phyloP scores from a whole-genome alignment of 2,113 vertebrate genomes.

The Cyprinodon tularosa region DNA sequence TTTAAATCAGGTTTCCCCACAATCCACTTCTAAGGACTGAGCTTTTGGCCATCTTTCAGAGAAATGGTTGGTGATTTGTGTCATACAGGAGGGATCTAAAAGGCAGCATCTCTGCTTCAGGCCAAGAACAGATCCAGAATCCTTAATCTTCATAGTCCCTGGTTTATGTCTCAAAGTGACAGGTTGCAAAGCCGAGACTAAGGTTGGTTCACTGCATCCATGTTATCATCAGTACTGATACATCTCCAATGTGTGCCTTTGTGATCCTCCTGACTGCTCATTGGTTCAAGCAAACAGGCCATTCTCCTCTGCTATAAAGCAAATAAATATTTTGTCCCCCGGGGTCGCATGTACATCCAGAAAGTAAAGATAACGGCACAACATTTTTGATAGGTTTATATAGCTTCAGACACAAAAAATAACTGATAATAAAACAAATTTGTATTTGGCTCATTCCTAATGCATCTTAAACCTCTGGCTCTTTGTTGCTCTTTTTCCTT shows the following conservation, averaged over 20 bases:
- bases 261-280: constrained; percentile 42
- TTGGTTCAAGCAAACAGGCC: constrained; percentile 34
- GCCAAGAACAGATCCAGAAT: constrained; percentile 21
- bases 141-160: constrained; percentile 53
- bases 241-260: constrained; percentile 54
- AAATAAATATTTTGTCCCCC: constrained; percentile 54
- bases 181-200: constrained; percentile 37
- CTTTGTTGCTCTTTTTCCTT: constrained; percentile 26
- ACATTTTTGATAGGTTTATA: constrained; percentile 60
- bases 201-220: constrained; percentile 47
- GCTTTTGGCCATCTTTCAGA: constrained; percentile 64
- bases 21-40: constrained; percentile 70
- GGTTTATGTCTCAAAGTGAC: constrained; percentile 62
- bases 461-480: constrained; percentile 64
- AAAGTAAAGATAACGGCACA: constrained; percentile 44
- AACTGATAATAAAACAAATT: constrained; percentile 55
- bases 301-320: constrained; percentile 45
- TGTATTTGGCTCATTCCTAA: constrained; percentile 51
- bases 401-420: constrained; percentile 27
- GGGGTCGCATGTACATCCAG: constrained; percentile 43
- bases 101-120: constrained; percentile 48
- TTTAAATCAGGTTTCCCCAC: constrained; percentile 68
- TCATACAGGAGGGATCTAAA: constrained; percentile 53
- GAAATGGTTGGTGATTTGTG: constrained; percentile 47
- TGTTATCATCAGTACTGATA: constrained; percentile 54